A percentile compares a stretch with the other conserved stretches of the same genome.
These are phyloP conservation scores for Geotrypetes seraphini DNA, from an alignment of 2,797 vertebrate species.

Conservation along the genomic window DNA sequence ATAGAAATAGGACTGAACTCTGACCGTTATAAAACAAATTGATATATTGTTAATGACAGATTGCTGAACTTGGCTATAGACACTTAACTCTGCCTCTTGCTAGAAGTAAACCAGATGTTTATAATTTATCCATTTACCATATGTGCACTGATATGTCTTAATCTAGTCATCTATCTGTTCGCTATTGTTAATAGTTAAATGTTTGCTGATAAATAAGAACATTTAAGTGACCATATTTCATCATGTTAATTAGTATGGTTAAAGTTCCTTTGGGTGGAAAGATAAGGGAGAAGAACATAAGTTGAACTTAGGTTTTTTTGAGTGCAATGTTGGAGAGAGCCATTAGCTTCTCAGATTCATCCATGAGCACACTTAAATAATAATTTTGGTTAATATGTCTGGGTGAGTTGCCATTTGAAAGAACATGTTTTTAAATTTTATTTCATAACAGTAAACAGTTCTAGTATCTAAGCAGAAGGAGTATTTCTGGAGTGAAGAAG, in stretches of 20 bases:
- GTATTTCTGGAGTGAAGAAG: conserved; percentile 23
- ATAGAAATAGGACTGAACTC: conserved; percentile 52
- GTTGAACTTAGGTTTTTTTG: no score
- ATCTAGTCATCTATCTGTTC: conserved; percentile 66
- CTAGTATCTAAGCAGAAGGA: no score
- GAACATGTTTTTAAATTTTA: no score
- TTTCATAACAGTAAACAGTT: no score
- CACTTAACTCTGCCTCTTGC: conserved; percentile 58
- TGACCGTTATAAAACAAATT: conserved; percentile 59
- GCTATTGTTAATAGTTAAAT: conserved; percentile 51
- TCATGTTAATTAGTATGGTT: conserved; percentile 51
- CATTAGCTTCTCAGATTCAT: no score
- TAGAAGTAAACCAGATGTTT: conserved; percentile 74
- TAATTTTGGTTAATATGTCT: no score
- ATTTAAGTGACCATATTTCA: conserved; percentile 41
- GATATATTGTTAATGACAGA: conserved; percentile 68
- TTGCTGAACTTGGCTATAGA: conserved; percentile 64
- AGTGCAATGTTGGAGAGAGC: no score
- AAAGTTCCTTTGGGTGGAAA: conserved; percentile 18
- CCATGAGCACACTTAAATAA: no score
- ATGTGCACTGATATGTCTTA: conserved; percentile 71
- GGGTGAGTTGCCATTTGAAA: no score
- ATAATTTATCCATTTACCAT: conserved; percentile 72
- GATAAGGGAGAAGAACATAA: conserved; percentile 5
- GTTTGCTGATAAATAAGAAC: no score